These are phyloP conservation scores for Sphaerophoria taeniata DNA, from an alignment of 2,888 invertebrate species.

Conservation along the genomic window DNA sequence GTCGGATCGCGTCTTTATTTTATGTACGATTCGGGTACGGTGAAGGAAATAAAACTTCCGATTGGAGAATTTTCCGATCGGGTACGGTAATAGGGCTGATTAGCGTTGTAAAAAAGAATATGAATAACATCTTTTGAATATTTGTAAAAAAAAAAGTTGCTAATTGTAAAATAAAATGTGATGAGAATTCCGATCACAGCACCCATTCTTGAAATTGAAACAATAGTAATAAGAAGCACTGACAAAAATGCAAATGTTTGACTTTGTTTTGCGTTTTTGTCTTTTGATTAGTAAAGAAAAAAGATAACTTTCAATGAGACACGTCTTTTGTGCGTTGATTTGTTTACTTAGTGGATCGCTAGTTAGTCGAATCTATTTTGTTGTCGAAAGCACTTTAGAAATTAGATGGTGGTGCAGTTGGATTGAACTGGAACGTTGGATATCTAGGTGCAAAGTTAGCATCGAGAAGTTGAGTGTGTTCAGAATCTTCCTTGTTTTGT, in stretches of 20 bases:
- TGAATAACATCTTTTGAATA: slow-evolving; percentile 7
- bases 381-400: slow-evolving; percentile 75
- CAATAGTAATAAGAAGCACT: slow-evolving; percentile 51
- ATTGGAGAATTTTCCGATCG: too few relatives aligned
- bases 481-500: slow-evolving; percentile 86
- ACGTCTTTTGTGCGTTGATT: slow-evolving; percentile 56
- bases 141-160: slow-evolving; percentile 41
- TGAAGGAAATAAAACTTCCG: too few relatives aligned
- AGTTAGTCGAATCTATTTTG: not conserved
- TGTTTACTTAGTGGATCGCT: slow-evolving; percentile 28
- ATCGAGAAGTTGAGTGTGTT: slow-evolving; percentile 84
- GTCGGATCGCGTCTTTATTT: too few relatives aligned
- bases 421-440: slow-evolving; percentile 85
- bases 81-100: too few relatives aligned
- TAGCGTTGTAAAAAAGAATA: slow-evolving; percentile 29
- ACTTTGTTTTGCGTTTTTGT: slow-evolving; percentile 28
- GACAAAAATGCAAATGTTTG: slow-evolving; percentile 30
- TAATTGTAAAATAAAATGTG: slow-evolving; percentile 59
- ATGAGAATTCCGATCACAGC: slow-evolving; percentile 72
- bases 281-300: slow-evolving; percentile 52
- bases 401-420: slow-evolving; percentile 83
- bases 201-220: slow-evolving; percentile 55
- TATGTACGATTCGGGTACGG: too few relatives aligned
- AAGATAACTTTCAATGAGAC: slow-evolving; percentile 37
- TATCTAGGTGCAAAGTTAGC: slow-evolving; percentile 85